Percentiles rank a stretch among this genome's conserved stretches.
Evolutionary conservation across 2,113 vertebrate genomes (phyloP).

Genomic region (Nannospalax galili): DNA sequence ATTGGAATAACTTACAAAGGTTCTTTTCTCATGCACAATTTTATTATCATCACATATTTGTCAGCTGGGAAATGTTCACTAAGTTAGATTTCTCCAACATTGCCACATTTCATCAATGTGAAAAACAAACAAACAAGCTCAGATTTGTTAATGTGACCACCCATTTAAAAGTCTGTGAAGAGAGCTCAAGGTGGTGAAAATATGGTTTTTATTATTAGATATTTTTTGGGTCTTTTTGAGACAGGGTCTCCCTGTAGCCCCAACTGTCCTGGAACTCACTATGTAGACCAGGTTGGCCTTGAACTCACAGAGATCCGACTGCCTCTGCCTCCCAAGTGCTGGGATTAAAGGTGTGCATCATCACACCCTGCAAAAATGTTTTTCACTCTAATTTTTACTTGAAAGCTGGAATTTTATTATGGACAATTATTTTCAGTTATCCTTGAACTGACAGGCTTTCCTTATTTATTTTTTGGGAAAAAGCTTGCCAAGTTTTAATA

Average conservation of each 20-base stretch:
- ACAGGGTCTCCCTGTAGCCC: too few relatives aligned
- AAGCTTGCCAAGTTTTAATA: not conserved
- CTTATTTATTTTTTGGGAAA: not conserved
- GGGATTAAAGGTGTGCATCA: too few relatives aligned
- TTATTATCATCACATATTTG: not conserved
- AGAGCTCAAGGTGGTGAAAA: not conserved
- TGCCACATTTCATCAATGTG: not conserved
- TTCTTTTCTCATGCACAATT: not conserved
- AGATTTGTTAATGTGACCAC: not conserved
- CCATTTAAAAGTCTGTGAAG: not conserved
- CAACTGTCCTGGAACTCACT: too few relatives aligned
- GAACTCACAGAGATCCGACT: too few relatives aligned
- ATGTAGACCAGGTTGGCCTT: too few relatives aligned
- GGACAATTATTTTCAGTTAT: not conserved
- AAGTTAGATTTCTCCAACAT: not conserved
- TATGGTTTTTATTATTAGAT: too few relatives aligned
- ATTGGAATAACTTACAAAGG: not conserved
- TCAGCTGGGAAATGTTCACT: not conserved
- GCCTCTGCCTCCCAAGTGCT: too few relatives aligned
- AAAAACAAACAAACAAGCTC: not conserved
- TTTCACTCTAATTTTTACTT: not conserved
- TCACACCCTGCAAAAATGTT: too few relatives aligned
- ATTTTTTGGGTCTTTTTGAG: too few relatives aligned
- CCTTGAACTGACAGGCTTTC: not conserved
- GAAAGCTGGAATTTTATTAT: not conserved